Base-by-base conservation (phyloP, 2,888 invertebrate genomes). In the Chironomus riparius region DNA sequence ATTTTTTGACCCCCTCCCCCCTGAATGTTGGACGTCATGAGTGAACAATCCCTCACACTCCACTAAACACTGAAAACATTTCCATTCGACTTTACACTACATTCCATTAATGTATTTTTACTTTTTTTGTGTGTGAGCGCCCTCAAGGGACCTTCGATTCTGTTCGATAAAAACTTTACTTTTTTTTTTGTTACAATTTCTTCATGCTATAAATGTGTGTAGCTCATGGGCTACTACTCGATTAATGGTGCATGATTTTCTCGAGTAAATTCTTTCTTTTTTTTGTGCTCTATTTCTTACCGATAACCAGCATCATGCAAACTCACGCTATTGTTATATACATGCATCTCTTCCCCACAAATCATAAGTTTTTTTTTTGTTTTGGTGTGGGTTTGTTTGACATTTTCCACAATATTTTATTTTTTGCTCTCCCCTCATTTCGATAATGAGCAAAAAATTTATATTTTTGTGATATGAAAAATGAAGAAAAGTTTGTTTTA, bases 381-480 rank as follows among this genome's bases (percentile, higher is more conserved):
- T 22, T 68, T 68, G 28, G 3, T 3, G 3, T 7, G 38, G 38
- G 38, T 15, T 47, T 21, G 47, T 47, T 74, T 68, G 68, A 47
- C 68, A 68, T 28, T 38, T 28, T 65, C 18, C 13, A 21, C 4
- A 21, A 18, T 68, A 13, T 65, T 22, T 65, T 62, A 62, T 50
- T 61, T 15, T 24, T 10, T 48, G 6, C 38, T 13, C 28, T 5
- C 5, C 6, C 5, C n/a, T n/a, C n/a, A n/a, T 38, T 38, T 65
- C 68, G 65, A 68, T 74, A 74, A 74, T 74, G 74, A 74, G 74
- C 74, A 74, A 68, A 74, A 74, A 74, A 68, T 74, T n/a, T n/a
- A 24, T 71, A 4, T 21, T 24, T 65, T 10, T 65, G 21, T 65
- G 65, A 65, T 65, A 65, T 65, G 65, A 13, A 13, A 24, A 65